A percentile compares a stretch with the other conserved stretches of the same genome.
Conservation (phyloP, 2,113 vertebrate species). For the Pseudopodoces humilis region DNA sequence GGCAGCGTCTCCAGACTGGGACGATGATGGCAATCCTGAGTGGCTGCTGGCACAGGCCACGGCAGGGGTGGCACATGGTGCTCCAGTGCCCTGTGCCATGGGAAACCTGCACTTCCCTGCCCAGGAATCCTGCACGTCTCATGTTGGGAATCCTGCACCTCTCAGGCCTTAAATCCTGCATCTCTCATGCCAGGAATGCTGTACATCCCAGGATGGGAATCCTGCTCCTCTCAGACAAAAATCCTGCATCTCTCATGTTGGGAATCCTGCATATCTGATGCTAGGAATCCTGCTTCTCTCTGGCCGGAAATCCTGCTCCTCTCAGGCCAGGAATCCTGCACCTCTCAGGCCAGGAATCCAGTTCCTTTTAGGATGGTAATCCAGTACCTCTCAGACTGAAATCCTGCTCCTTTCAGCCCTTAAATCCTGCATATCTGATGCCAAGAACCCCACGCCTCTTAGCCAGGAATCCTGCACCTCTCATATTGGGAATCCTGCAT, state of each 20-base stretch:
- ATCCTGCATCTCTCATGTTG: accelerated
- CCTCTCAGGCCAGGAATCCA: too few species aligned
- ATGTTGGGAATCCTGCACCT: background rate
- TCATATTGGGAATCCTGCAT: background rate
- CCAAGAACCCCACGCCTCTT: too few species aligned
- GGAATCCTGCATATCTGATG: background rate
- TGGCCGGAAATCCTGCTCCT: background rate
- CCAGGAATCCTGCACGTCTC: background rate
- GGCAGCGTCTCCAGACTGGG: background rate
- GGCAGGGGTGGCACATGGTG: background rate
- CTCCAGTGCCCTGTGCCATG: background rate
- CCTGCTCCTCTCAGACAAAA: accelerated
- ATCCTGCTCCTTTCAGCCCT: background rate
- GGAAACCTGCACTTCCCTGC: background rate
- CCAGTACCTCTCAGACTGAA: accelerated
- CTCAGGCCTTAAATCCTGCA: background rate
- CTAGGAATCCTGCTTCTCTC: background rate
- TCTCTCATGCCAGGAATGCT: background rate
- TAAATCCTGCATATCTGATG: accelerated
- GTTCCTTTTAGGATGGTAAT: background rate
- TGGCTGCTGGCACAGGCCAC: background rate
- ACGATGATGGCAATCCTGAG: background rate
- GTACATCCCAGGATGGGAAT: accelerated
- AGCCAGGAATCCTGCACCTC: background rate
- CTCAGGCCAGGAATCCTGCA: background rate